Evolutionary conservation across 2,797 vertebrate genomes (phyloP).

Genomic region (Gadopsis bispinosus): DNA sequence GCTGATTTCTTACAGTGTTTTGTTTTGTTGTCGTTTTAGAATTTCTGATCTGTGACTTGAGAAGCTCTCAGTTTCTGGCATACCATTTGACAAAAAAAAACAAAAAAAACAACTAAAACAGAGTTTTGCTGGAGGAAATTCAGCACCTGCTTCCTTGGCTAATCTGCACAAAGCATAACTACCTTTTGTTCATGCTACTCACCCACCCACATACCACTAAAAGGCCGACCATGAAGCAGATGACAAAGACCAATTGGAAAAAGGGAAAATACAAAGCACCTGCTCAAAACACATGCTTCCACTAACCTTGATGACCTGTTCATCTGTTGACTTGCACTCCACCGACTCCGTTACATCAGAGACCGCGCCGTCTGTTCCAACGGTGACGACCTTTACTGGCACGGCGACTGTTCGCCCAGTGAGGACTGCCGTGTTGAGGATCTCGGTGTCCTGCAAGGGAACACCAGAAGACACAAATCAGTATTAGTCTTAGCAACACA

Average conservation of each 20-base stretch:
- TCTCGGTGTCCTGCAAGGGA: conserved; percentile 90
- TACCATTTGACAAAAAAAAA: not conserved
- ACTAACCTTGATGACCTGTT: conserved; percentile 92
- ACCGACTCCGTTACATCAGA: conserved; percentile 93
- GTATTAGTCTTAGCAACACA: not conserved
- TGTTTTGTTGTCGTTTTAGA: not conserved
- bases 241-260: not conserved
- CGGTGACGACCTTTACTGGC: conserved; percentile 91
- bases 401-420: conserved; percentile 91
- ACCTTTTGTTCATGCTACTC: conserved; percentile 24
- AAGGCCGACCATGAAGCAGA: conserved; percentile 3
- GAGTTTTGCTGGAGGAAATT: conserved; percentile 4
- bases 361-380: conserved; percentile 89
- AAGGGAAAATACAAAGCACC: conserved; percentile 14
- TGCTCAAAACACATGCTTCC: not conserved
- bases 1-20: not conserved
- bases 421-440: conserved; percentile 95
- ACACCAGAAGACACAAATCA: conserved; percentile 9
- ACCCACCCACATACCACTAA: not conserved
- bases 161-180: not conserved
- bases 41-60: conserved; percentile 8
- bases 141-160: not conserved
- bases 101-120: not conserved
- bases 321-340: conserved; percentile 92
- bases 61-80: not conserved